Evolutionary conservation across 2,113 vertebrate genomes (phyloP).

Genomic region (Acrocephalus kingi): DNA sequence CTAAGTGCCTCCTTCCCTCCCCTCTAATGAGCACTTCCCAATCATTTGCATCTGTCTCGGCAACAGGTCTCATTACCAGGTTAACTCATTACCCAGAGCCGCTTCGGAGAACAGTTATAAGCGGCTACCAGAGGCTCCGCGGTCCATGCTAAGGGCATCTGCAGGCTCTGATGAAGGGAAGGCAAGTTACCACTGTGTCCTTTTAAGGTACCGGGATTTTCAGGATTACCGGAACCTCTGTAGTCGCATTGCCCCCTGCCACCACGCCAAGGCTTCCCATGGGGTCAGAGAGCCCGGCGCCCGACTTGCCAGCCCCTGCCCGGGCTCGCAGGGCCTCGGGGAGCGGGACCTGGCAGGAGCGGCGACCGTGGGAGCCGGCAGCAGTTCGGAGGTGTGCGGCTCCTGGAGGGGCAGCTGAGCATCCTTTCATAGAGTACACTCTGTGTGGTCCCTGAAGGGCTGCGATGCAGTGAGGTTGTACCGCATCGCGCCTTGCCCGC

Average conservation of each 20-base stretch:
- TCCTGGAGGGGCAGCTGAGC: background rate
- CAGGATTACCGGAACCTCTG: background rate
- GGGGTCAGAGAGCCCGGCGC: background rate
- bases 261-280: background rate
- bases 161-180: background rate
- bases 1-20: conserved; percentile 50
- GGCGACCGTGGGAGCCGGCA: background rate
- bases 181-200: fast-evolving
- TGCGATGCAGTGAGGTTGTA: background rate
- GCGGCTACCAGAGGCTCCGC: background rate
- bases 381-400: background rate
- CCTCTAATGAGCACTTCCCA: conserved; percentile 56
- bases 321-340: background rate
- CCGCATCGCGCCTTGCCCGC: background rate
- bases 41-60: conserved; percentile 47
- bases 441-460: conserved; percentile 19
- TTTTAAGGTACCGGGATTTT: background rate
- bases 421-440: background rate
- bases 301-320: conserved; percentile 20
- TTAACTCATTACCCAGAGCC: conserved; percentile 21
- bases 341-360: background rate
- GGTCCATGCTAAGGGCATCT: fast-evolving
- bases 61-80: conserved; percentile 57
- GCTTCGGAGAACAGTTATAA: background rate
- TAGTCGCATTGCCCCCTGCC: background rate